Conservation (phyloP, 2,888 invertebrate genomes). For the Catocala sponsa region DNA sequence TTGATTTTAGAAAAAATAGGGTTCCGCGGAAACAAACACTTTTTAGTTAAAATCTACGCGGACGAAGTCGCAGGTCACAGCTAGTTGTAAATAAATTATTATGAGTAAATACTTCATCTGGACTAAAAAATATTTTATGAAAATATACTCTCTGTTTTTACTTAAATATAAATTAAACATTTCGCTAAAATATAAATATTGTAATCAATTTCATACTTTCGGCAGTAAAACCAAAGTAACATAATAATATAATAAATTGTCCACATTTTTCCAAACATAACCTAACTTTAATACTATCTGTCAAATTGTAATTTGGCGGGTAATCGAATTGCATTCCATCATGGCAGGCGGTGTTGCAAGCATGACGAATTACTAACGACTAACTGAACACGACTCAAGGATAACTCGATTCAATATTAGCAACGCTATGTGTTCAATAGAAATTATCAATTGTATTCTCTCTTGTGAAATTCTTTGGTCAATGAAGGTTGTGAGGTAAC, state of each 20-base stretch:
- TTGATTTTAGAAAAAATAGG: too few relatives aligned
- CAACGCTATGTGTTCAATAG: constrained; percentile 42
- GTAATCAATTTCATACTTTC: too few relatives aligned
- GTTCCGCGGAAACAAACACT: too few relatives aligned
- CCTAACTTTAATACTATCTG: constrained; percentile 25
- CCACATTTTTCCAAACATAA: neutral
- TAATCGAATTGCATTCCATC: constrained; percentile 43
- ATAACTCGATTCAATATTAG: constrained; percentile 50
- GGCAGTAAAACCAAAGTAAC: too few relatives aligned
- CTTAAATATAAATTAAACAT: too few relatives aligned
- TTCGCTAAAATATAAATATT: too few relatives aligned
- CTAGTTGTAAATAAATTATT: too few relatives aligned
- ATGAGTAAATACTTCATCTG: too few relatives aligned
- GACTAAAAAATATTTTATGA: too few relatives aligned
- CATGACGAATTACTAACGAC: constrained; percentile 42
- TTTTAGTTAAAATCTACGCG: too few relatives aligned
- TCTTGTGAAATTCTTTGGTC: constrained; percentile 36
- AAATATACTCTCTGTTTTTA: too few relatives aligned
- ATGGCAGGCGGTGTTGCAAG: constrained; percentile 49
- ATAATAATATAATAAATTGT: neutral
- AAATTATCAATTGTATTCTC: constrained; percentile 47
- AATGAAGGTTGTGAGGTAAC: constrained; percentile 31
- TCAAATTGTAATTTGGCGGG: constrained; percentile 51
- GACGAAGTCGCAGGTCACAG: too few relatives aligned
- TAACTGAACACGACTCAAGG: constrained; percentile 41